Evolutionary conservation across 1,140 invertebrate genomes (phyloP).

Genomic region (Camponotus pennsylvanicus): DNA sequence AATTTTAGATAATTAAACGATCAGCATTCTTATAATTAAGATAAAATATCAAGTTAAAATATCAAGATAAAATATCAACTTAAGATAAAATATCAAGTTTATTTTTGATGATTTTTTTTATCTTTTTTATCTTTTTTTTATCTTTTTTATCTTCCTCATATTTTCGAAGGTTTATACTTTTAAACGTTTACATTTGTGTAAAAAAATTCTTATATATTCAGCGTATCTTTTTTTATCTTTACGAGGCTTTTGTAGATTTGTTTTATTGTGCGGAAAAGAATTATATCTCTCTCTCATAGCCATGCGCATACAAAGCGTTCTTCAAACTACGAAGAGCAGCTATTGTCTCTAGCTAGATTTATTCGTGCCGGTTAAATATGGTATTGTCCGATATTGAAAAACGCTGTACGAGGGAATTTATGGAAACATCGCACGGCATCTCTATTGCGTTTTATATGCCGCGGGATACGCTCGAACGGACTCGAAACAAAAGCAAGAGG

Average conservation of each 20-base stretch:
- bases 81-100: neutral
- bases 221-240: neutral
- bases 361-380: conserved; percentile 41
- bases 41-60: neutral
- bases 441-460: conserved; percentile 36
- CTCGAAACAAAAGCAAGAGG: conserved; percentile 54
- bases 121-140: neutral
- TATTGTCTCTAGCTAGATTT: conserved; percentile 21
- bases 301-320: neutral
- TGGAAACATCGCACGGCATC: conserved; percentile 30
- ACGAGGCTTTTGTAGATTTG: neutral
- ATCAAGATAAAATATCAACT: no score
- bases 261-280: neutral
- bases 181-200: neutral
- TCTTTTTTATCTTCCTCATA: neutral
- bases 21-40: no score
- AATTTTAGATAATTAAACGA: no score
- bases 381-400: conserved; percentile 45
- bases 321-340: neutral
- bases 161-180: neutral
- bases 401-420: conserved; percentile 32
- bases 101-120: neutral
- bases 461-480: conserved; percentile 29
- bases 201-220: neutral
- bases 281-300: neutral